Evolutionary conservation across 2,888 invertebrate genomes (phyloP), one percentile per base, ranked within the genome.

Genomic region (Heliconius erato): DNA sequence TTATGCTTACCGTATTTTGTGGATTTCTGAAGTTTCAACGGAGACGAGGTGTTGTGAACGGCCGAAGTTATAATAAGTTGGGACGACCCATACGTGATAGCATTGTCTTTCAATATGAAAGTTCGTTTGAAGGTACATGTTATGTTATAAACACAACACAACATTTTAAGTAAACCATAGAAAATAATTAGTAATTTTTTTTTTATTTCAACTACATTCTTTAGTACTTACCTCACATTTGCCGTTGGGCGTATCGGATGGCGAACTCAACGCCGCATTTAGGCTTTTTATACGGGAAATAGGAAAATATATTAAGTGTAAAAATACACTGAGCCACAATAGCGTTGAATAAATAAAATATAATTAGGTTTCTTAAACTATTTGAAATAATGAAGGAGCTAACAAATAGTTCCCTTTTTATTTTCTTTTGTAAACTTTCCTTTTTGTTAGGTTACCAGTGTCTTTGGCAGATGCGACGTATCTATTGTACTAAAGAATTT

Each of bases 41-140:
- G 88, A 90, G 89, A 88, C 91, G 92, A 94, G 92, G 93, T 93
- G 92, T 91, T 91, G 91, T 90, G 91, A 93, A 94, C 91, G 93
- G 92, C 92, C 91, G 90, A 94, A 95, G 92, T 95, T 95, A 93
- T 94, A 94, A 94, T 94, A 94, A 94, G 91, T 94, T 90, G 89
- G 90, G 90, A 91, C 90, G 88, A 89, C 88, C 90, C 88, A 87
- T 87, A 87, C 87, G 88, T 87, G 88, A 89, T 89, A 89, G 89
- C 88, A 91, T 92, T 93, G 91, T 93, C 91, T 92, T 91, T 89
- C 91, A 91, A 92, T 91, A 90, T 89, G 87, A 89, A 91, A 89
- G 90, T 88, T 91, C 89, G 86, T 85, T 85, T n/a, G 11, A n/a
- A 63, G n/a, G n/a, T 63, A 63, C 12, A 63, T 59, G 59, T 63